Base-by-base conservation (phyloP, 2,888 invertebrate species). In the Nomada flava region DNA sequence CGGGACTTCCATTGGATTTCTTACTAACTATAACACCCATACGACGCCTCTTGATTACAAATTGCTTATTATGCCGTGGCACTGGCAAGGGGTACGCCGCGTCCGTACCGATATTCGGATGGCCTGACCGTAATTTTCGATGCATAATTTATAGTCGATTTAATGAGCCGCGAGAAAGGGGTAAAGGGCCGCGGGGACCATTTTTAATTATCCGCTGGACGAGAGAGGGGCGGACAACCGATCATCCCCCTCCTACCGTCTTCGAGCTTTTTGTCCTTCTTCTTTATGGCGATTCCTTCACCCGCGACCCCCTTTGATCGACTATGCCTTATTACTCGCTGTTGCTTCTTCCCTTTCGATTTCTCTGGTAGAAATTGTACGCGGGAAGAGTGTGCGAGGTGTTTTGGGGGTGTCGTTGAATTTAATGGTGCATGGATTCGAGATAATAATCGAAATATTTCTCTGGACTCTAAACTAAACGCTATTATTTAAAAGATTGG, bases 141-240 rank as follows among this genome's bases (percentile, higher is more conserved):
- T 93, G 93, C 93, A 93, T 93, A 93, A 93, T 93, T 93, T 93
- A 93, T 93, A 92, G 92, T 91, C 91, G 91, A 93, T 93, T 93
- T 93, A 93, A 93, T 93, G 93, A 93, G 93, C 93, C 92, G 92
- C 92, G 92, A 93, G 92, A 92, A 92, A 92, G 92, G 91, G 92
- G 91, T 90, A 91, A 88, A 89, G 88, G 86, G 87, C 88, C 87
- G 89, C 90, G 86, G 87, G 92, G 92, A 93, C 93, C 93, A 93
- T 93, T 93, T 93, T 93, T 93, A 93, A 93, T 93, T 93, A 93
- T 93, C 92, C 90, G 67, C 78, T 77, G 89, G 86, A 88, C 79
- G 76, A 83, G 86, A 78, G 80, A 71, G 77, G 77, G 82, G 75
- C 82, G 82, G 65, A 70, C 74, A 78, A 52, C 78, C 78, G 80